Conservation (phyloP, 2,113 vertebrate species). For the Bambusicola thoracicus region DNA sequence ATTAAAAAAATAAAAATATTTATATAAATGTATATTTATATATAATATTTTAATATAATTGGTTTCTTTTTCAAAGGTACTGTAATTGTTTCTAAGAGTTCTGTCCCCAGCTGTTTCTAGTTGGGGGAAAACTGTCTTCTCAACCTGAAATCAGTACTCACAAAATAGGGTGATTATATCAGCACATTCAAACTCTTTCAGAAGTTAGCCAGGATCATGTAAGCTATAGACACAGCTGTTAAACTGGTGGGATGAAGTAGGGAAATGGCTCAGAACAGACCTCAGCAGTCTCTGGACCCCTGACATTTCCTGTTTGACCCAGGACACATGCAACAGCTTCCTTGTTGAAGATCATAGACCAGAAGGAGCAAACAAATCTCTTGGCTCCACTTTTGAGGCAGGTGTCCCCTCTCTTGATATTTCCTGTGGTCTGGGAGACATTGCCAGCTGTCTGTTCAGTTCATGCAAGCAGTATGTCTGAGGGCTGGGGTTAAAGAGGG, state of each 20-base stretch:
- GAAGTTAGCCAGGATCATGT: neutral
- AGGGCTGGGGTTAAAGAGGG: neutral
- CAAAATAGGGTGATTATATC: neutral
- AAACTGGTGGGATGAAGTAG: neutral
- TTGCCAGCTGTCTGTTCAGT: conserved; percentile 46
- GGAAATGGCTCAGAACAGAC: conserved; percentile 24
- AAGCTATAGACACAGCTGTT: conserved; percentile 43
- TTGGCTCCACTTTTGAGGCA: conserved; percentile 68
- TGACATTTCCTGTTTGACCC: conserved; percentile 69
- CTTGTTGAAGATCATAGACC: conserved; percentile 51
- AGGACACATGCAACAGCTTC: conserved; percentile 56
- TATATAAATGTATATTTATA: neutral
- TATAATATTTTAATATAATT: neutral
- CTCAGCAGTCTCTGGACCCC: conserved; percentile 14
- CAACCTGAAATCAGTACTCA: neutral
- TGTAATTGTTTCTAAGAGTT: neutral
- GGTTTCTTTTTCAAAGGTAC: neutral
- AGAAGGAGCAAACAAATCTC: conserved; percentile 67
- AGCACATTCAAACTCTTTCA: neutral
- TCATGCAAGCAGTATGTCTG: neutral
- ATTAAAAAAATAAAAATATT: neutral
- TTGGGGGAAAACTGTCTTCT: neutral
- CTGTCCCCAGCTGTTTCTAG: neutral
- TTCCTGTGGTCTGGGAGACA: conserved; percentile 57
- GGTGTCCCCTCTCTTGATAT: conserved; percentile 61